phyloP scores from a whole-genome alignment of 2,113 vertebrate genomes.

The Antechinus stuartii region DNA sequence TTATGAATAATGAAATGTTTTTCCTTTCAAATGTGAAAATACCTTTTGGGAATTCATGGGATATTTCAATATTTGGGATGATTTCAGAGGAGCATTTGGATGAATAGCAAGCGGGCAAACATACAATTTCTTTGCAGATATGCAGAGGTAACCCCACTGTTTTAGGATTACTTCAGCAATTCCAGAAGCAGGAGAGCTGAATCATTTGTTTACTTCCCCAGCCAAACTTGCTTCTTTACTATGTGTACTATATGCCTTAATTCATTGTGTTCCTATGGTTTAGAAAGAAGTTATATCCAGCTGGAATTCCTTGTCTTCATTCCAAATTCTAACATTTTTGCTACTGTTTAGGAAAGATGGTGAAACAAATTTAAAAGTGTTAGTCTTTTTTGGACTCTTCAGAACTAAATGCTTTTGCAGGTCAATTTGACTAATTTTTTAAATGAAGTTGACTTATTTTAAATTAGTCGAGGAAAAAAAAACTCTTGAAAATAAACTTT shows the following conservation, averaged over 20 bases:
- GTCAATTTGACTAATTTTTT: neutral
- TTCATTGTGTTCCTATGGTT: neutral
- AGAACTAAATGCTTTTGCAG: neutral
- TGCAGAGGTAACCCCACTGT: neutral
- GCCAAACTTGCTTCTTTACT: neutral
- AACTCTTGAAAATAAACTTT: neutral
- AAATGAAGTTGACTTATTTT: neutral
- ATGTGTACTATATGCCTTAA: neutral
- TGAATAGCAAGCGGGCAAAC: neutral
- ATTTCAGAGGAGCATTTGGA: neutral
- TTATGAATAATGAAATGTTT: constrained; percentile 35
- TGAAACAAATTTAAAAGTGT: neutral
- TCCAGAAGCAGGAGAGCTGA: neutral
- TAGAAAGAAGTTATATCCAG: neutral
- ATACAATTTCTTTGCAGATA: neutral
- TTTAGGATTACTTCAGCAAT: constrained; percentile 9
- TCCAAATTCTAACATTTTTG: constrained; percentile 11
- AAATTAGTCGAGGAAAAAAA: constrained; percentile 2
- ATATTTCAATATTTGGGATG: neutral
- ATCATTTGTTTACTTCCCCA: neutral
- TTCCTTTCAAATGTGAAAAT: neutral
- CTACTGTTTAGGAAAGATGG: neutral
- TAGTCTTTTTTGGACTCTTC: neutral
- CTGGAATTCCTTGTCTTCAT: neutral
- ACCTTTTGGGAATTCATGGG: neutral